phyloP scores from a whole-genome alignment of 2,113 vertebrate genomes.

The Notechis scutatus region DNA sequence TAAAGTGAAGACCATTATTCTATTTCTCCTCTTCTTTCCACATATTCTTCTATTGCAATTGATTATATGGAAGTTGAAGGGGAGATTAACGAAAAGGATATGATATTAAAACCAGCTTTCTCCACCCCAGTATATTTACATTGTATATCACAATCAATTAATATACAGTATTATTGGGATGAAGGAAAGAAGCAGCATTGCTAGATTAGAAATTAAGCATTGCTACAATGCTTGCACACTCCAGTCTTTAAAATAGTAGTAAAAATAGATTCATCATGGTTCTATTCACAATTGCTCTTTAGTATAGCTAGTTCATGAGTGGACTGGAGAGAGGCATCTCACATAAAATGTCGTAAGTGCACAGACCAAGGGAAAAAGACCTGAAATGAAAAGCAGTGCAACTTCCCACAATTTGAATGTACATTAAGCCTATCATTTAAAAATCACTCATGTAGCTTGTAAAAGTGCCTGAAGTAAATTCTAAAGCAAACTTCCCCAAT shows the following conservation, averaged over 20 bases:
- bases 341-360: not conserved
- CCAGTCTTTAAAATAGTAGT: not conserved
- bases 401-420: not conserved
- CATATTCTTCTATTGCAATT: not conserved
- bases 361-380: not conserved
- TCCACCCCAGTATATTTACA: not conserved
- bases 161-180: not conserved
- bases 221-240: not conserved
- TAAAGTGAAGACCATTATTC: not conserved
- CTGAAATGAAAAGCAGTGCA: not conserved
- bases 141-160: not conserved
- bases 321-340: not conserved
- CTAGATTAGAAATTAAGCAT: not conserved
- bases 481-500: not conserved
- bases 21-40: not conserved
- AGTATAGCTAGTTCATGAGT: not conserved
- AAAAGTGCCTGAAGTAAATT: not conserved
- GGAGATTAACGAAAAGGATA: not conserved
- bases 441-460: not conserved
- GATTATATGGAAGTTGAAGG: not conserved
- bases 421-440: not conserved
- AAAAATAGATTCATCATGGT: not conserved
- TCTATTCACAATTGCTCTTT: not conserved
- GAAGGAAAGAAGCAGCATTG: not conserved
- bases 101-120: slow-evolving; percentile 1